Evolutionary conservation across 2,888 invertebrate genomes (phyloP).

Genomic region (Callinectes sapidus): DNA sequence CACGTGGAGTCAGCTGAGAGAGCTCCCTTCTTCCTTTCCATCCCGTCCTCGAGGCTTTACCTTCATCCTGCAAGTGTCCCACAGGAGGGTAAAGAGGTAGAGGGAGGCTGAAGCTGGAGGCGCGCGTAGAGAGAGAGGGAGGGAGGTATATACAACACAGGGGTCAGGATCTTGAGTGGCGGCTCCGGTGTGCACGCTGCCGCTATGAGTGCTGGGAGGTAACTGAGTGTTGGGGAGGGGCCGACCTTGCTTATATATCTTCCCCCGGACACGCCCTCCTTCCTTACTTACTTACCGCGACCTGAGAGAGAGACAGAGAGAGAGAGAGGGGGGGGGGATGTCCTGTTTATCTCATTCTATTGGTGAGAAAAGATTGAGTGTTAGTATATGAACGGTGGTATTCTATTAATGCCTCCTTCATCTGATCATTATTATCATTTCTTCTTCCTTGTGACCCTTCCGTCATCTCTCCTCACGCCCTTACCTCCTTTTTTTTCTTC

Average conservation of each 20-base stretch:
- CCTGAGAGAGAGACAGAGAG: conserved; percentile 2
- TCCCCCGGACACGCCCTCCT: conserved; percentile 3
- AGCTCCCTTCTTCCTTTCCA: background rate
- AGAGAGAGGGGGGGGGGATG: background rate
- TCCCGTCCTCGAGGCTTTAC: background rate
- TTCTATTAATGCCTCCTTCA: too few species aligned
- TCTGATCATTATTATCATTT: background rate
- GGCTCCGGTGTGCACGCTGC: background rate
- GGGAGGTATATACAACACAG: background rate
- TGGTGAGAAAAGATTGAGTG: background rate
- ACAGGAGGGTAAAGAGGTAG: conserved; percentile 9
- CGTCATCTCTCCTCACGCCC: background rate
- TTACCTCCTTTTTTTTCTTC: background rate
- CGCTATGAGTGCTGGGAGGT: background rate
- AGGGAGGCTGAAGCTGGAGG: conserved; percentile 22
- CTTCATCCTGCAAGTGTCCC: conserved; percentile 24
- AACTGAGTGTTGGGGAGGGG: background rate
- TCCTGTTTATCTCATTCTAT: too few species aligned
- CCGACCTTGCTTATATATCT: conserved; percentile 14
- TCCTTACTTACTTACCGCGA: background rate
- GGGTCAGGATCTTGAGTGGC: background rate
- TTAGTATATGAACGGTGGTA: too few species aligned
- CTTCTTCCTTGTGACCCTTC: background rate
- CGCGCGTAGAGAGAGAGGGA: conserved; percentile 28
- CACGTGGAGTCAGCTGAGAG: background rate